phyloP scores from a whole-genome alignment of 2,113 vertebrate species.

The Charina bottae region DNA sequence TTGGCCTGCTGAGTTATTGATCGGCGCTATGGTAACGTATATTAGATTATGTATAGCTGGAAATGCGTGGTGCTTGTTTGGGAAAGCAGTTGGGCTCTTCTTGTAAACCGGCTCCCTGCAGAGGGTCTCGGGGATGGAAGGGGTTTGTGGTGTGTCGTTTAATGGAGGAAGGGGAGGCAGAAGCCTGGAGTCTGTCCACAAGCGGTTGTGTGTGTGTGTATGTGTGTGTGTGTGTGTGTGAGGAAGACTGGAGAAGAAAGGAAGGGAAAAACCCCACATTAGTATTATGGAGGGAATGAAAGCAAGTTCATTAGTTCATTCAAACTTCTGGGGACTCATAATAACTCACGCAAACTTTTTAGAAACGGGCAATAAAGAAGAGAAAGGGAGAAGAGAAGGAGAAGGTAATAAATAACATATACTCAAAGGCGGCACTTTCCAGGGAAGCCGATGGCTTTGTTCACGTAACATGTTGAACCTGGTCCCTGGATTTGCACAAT shows the following conservation, averaged over 20 bases:
- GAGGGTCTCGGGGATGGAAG: constrained; percentile 43
- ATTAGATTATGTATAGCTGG: constrained; percentile 81
- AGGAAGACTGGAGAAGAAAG: not conserved
- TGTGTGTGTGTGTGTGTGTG: not conserved
- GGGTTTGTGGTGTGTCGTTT: constrained; percentile 29
- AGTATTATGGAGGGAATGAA: not conserved
- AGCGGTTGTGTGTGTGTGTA: not conserved
- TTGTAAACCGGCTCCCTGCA: constrained; percentile 69
- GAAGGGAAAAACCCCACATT: not conserved
- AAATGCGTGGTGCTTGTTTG: constrained; percentile 69
- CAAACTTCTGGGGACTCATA: not conserved
- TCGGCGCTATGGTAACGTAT: constrained; percentile 79
- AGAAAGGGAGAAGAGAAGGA: too few species aligned
- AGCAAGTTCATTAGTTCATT: not conserved
- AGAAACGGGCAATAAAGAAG: too few species aligned
- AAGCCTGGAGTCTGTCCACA: not conserved
- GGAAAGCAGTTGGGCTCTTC: constrained; percentile 66
- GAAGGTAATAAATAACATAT: not conserved
- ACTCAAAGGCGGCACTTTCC: not conserved
- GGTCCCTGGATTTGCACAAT: not conserved
- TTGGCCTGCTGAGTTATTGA: constrained; percentile 76
- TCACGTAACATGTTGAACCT: not conserved
- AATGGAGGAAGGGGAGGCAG: not conserved
- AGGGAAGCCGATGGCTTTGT: not conserved
- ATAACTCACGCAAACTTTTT: not conserved